Evolutionary conservation across 2,888 invertebrate genomes (phyloP).

Genomic region (Lepidochrysops patricia): DNA sequence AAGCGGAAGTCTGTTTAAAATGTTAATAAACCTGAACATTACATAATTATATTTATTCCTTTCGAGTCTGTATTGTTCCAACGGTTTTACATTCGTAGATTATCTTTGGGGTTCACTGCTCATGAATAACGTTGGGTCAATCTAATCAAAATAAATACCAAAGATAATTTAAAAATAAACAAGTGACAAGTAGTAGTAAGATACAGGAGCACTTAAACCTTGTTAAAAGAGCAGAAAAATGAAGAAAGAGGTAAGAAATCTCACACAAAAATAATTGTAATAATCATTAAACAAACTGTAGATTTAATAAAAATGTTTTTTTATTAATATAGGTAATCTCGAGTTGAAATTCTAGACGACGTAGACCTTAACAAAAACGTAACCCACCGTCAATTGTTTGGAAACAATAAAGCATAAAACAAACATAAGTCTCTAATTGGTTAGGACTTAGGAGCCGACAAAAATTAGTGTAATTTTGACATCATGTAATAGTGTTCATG

Average conservation of each 20-base stretch:
- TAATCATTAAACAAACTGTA: neutral
- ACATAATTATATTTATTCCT: neutral
- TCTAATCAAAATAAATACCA: no score
- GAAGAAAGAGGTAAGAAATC: neutral
- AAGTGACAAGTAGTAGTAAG: no score
- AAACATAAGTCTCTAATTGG: constrained; percentile 10
- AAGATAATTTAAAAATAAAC: no score
- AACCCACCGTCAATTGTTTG: constrained; percentile 3
- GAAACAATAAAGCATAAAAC: constrained; percentile 15
- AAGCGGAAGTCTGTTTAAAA: neutral
- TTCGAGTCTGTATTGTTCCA: neutral
- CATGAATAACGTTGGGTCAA: neutral
- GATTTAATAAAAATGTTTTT: neutral
- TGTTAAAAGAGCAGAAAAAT: neutral
- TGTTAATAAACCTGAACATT: neutral
- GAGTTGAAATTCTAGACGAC: neutral
- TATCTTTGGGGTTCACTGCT: neutral
- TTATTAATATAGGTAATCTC: neutral
- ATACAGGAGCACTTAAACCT: no score
- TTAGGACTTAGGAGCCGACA: constrained; percentile 1
- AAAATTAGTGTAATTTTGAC: constrained; percentile 3
- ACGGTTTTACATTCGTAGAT: neutral
- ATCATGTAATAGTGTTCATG: constrained; percentile 1
- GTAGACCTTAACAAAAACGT: constrained; percentile 12
- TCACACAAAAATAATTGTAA: neutral